These are phyloP conservation scores for Celastrina argiolus DNA, from an alignment of 2,888 invertebrate species.

Conservation along the genomic window DNA sequence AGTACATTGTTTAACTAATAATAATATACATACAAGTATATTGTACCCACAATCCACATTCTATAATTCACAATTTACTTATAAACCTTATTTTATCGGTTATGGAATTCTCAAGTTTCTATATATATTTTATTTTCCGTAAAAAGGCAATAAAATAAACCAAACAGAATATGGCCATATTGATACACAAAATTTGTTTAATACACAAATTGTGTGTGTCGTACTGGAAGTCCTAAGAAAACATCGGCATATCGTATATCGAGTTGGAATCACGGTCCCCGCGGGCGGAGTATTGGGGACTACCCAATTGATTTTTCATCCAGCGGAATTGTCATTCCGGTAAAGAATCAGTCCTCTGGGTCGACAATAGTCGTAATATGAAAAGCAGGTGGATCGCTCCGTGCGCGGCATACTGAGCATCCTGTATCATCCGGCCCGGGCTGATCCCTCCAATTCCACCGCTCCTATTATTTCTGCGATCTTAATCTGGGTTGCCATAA, in stretches of 20 bases:
- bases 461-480: conserved; percentile 44
- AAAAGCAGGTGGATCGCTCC: conserved; percentile 72
- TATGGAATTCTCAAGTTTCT: background rate
- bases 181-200: background rate
- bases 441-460: conserved; percentile 49
- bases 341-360: conserved; percentile 60
- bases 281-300: background rate
- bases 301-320: conserved; percentile 69
- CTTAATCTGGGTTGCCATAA: conserved; percentile 27
- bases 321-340: conserved; percentile 68
- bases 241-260: background rate
- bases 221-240: background rate
- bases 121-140: too few relatives aligned
- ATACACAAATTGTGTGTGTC: too few relatives aligned
- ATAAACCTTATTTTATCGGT: too few relatives aligned
- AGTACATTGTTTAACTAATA: too few relatives aligned
- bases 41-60: too few relatives aligned
- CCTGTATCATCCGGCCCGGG: conserved; percentile 65
- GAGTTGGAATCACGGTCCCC: background rate
- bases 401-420: conserved; percentile 67
- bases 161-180: background rate
- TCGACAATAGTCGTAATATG: conserved; percentile 74
- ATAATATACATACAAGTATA: too few relatives aligned
- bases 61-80: too few relatives aligned
- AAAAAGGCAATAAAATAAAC: background rate